Evolutionary conservation across 2,888 invertebrate species (phyloP).

Genomic region (Hanleya hanleyi): DNA sequence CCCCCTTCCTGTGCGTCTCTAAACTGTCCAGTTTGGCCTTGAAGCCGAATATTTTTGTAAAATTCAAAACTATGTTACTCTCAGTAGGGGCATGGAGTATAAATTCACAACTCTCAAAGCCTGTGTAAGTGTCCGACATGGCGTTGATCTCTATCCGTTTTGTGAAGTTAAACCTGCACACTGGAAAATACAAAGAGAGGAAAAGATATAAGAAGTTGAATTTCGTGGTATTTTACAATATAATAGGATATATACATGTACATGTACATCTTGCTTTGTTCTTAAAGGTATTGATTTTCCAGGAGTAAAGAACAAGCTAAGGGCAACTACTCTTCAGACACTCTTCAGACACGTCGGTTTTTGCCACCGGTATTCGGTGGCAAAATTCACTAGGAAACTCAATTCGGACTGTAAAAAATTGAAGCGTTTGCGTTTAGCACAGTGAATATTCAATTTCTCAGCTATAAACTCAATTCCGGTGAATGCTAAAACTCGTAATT

Average conservation of each 20-base stretch:
- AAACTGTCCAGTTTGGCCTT: conserved; percentile 38
- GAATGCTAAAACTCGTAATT: too few relatives aligned
- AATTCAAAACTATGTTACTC: conserved; percentile 51
- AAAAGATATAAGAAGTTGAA: conserved; percentile 5
- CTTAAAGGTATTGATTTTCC: too few relatives aligned
- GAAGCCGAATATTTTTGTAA: conserved; percentile 55
- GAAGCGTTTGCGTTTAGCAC: too few relatives aligned
- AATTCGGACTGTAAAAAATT: too few relatives aligned
- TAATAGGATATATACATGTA: not conserved
- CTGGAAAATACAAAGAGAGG: conserved; percentile 38
- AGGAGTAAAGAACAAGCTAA: too few relatives aligned
- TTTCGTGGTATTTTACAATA: not conserved
- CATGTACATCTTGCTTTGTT: too few relatives aligned
- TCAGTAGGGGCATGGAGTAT: conserved; percentile 48
- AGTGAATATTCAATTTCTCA: too few relatives aligned
- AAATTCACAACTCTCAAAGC: conserved; percentile 52
- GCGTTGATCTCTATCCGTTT: conserved; percentile 50
- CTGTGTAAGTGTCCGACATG: conserved; percentile 45
- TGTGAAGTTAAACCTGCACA: conserved; percentile 54
- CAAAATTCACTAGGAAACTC: too few relatives aligned
- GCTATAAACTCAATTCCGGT: too few relatives aligned
- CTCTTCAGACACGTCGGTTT: too few relatives aligned
- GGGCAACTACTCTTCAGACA: too few relatives aligned
- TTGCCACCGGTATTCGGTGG: too few relatives aligned
- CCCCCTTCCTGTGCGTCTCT: conserved; percentile 27